Evolutionary conservation across 2,113 vertebrate species (phyloP), one percentile per base, ranked within the genome.

Genomic region (Microcebus tavaratra): DNA sequence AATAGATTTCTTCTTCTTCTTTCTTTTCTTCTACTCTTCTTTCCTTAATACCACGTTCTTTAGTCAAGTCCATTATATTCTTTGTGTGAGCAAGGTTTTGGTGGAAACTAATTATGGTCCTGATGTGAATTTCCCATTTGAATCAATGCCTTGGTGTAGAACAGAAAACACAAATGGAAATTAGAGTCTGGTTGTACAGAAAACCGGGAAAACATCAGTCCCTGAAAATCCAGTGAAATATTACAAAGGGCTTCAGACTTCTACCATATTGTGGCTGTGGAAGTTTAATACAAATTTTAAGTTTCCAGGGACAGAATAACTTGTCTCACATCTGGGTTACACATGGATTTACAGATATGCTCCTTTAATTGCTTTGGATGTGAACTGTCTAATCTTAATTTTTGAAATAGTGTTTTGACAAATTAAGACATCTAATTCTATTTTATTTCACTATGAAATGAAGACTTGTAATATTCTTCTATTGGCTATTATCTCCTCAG

Each of bases 391-490:
- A 93, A 86, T 3, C 20, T 81, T 92, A 79, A 85, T 88, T 42
- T 61, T 36, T 94, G 48, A 10, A 50, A 88, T 39, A 63, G 78
- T 93, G 45, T 86, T 21, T 39, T 89, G 36, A 86, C 31, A 90
- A 27, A 94, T 94, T 91, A 73, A 79, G 48, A 78, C 57, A 50
- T 88, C 73, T 73, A 70, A 45, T 55, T 96, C n/a, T 68, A 79
- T 57, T 93, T 95, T 76, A 70, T 88, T 75, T 76, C 25, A 75
- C 10, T 68, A 67, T 59, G 12, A 95, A 90, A 72, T 25, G 23
- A 48, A 88, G 50, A 73, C 31, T 86, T 97, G 86, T 70, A 87
- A 76, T 72, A 65, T 95, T 86, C 17, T 80, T 53, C 76, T 48
- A 86, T 67, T 36, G 55, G 36, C 8, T 92, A 73, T 90, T 92